Evolutionary conservation across 2,113 vertebrate species (phyloP).

Genomic region (Acrocephalus kingi): DNA sequence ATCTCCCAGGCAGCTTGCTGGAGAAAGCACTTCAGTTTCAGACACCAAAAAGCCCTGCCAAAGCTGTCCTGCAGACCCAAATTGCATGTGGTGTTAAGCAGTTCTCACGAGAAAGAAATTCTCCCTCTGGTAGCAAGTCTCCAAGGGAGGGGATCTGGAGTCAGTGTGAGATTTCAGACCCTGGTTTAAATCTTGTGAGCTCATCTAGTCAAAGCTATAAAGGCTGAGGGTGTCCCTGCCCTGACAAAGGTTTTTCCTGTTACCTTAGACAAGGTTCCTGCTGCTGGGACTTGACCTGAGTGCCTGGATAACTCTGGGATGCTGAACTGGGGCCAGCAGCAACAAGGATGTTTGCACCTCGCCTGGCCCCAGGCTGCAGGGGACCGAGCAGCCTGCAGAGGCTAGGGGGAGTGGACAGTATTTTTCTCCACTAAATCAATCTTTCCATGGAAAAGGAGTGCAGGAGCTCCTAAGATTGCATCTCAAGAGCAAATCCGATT

Average conservation of each 20-base stretch:
- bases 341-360: not conserved
- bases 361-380: not conserved
- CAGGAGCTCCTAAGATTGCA: not conserved
- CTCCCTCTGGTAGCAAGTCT: not conserved
- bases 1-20: not conserved
- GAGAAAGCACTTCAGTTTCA: not conserved
- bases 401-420: not conserved
- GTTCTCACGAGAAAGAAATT: not conserved
- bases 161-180: not conserved
- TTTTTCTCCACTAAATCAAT: not conserved
- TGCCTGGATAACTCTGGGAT: not conserved
- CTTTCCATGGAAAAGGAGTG: not conserved
- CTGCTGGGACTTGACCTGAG: not conserved
- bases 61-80: not conserved
- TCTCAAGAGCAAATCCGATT: not conserved
- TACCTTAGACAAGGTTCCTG: not conserved
- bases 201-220: not conserved
- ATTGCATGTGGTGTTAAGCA: accelerated
- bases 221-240: not conserved
- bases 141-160: not conserved
- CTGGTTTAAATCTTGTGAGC: not conserved
- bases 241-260: not conserved
- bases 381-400: not conserved
- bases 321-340: not conserved
- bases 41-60: not conserved